Evolutionary conservation across 2,888 invertebrate species (phyloP).

Genomic region (Litoditis marina): DNA sequence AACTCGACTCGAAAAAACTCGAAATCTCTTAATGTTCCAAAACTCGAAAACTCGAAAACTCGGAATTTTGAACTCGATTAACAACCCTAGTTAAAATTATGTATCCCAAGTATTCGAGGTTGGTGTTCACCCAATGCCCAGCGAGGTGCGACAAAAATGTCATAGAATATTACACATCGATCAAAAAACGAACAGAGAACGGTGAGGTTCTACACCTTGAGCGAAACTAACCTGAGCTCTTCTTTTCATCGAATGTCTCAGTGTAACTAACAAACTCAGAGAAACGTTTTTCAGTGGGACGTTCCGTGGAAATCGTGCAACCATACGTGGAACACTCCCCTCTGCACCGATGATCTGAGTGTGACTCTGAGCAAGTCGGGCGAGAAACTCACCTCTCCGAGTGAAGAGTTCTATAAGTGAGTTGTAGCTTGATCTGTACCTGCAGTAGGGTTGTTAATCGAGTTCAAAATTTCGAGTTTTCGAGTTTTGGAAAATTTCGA

Average conservation of each 20-base stretch:
- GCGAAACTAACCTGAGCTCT: neutral
- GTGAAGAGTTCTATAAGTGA: conserved; percentile 83
- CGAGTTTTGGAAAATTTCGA: too few relatives aligned
- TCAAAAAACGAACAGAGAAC: neutral
- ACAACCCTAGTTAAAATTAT: too few relatives aligned
- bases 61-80: too few relatives aligned
- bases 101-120: too few relatives aligned
- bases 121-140: too few relatives aligned
- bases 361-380: conserved; percentile 49
- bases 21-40: too few relatives aligned
- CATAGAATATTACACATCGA: neutral
- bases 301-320: conserved; percentile 84
- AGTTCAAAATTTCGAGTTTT: too few relatives aligned
- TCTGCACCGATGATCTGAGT: conserved; percentile 67
- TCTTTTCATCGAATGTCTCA: neutral
- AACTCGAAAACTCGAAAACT: too few relatives aligned
- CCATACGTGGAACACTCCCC: conserved; percentile 81
- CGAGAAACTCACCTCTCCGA: conserved; percentile 67
- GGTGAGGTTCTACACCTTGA: neutral
- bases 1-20: too few relatives aligned
- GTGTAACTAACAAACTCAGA: neutral
- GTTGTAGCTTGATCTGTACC: conserved; percentile 69
- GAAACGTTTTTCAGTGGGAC: conserved; percentile 45
- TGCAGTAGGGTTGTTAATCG: too few relatives aligned
- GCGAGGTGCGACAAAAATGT: too few relatives aligned